A percentile compares a stretch with the other conserved stretches of the same genome.
Conservation (phyloP, 2,113 vertebrate species). For the Gorsachius goisagi region DNA sequence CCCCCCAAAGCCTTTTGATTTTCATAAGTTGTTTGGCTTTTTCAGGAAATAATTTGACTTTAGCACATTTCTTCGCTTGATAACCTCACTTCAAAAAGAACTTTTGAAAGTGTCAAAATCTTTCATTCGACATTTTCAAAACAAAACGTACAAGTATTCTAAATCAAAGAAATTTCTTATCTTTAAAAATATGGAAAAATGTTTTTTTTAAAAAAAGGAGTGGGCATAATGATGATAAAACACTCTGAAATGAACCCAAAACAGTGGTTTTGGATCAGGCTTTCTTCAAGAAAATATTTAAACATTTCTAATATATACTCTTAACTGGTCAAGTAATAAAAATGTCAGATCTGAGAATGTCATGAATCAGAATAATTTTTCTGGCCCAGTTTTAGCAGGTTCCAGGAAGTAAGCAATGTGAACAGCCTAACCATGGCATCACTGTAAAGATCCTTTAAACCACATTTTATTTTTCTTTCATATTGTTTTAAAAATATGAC, state of each 20-base stretch:
- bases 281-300: background rate
- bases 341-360: background rate
- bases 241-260: background rate
- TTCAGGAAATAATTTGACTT: background rate
- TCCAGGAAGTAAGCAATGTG: background rate
- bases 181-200: background rate
- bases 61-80: background rate
- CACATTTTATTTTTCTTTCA: background rate
- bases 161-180: background rate
- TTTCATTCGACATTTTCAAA: background rate
- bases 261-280: fast-evolving
- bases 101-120: background rate
- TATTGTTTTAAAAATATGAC: background rate
- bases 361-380: background rate
- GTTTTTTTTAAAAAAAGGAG: background rate
- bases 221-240: background rate
- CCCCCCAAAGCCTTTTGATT: background rate
- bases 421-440: background rate
- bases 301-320: background rate
- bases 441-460: background rate
- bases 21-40: fast-evolving
- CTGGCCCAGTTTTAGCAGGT: background rate
- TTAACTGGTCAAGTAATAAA: background rate
- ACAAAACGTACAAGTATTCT: background rate
- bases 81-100: background rate